These are phyloP conservation scores for Hippoglossus stenolepis DNA, from an alignment of 2,113 vertebrate species.

Conservation along the genomic window DNA sequence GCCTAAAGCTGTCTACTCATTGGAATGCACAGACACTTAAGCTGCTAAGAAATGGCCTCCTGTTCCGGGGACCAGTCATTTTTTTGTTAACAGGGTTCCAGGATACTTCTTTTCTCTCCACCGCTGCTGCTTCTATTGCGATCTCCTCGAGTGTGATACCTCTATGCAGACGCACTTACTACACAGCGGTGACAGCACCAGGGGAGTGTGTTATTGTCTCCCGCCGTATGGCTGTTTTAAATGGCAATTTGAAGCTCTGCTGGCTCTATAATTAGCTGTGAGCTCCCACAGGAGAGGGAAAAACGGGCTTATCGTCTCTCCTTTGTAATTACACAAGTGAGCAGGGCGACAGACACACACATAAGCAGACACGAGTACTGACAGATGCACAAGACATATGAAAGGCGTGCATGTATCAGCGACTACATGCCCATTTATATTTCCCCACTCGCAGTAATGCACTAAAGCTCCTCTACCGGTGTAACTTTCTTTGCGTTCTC, in stretches of 20 bases:
- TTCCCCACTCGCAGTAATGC: constrained; percentile 26
- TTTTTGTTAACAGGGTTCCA: constrained; percentile 39
- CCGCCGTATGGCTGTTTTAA: constrained; percentile 83
- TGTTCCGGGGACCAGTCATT: constrained; percentile 37
- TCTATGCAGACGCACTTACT: constrained; percentile 54
- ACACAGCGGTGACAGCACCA: constrained; percentile 64
- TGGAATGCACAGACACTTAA: constrained; percentile 35
- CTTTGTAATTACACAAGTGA: constrained; percentile 84
- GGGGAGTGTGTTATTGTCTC: constrained; percentile 81
- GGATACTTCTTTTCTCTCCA: not conserved
- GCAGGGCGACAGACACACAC: constrained; percentile 55
- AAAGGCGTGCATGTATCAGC: constrained; percentile 27
- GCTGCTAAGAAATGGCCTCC: constrained; percentile 25
- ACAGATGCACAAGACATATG: constrained; percentile 54
- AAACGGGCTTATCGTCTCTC: constrained; percentile 79
- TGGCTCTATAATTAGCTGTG: constrained; percentile 84
- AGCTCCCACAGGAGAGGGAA: constrained; percentile 78
- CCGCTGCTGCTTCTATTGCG: constrained; percentile 3
- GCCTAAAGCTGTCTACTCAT: constrained; percentile 17
- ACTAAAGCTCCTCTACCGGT: constrained; percentile 2
- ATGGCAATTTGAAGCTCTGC: constrained; percentile 85
- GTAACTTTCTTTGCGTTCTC: constrained; percentile 15
- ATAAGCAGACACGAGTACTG: constrained; percentile 57
- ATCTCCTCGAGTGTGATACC: constrained; percentile 47
- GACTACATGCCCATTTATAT: constrained; percentile 23